A percentile compares a stretch with the other conserved stretches of the same genome.
Conservation (phyloP, 2,888 invertebrate species). For the Harpalus rubripes region DNA sequence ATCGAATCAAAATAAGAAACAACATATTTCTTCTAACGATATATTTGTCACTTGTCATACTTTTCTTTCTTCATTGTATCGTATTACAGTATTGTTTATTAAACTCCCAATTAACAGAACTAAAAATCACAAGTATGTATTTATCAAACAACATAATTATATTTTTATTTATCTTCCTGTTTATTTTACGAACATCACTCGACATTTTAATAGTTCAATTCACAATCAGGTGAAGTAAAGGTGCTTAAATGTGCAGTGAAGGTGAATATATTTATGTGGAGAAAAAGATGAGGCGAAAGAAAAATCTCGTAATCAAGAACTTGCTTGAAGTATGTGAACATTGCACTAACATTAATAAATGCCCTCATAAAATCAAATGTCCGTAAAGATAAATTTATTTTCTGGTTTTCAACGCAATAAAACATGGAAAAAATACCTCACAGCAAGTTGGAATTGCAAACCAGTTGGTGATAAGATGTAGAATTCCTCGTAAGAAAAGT, state of each 20-base stretch:
- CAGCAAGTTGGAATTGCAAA: not conserved
- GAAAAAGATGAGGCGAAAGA: not conserved
- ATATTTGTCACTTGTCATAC: conserved; percentile 19
- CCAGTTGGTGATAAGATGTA: not conserved
- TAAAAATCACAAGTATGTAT: not conserved
- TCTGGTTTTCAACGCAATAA: not conserved
- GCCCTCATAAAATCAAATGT: not conserved
- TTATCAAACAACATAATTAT: conserved; percentile 23
- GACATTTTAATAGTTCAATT: not conserved
- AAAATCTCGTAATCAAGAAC: conserved; percentile 3
- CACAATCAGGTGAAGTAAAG: not conserved
- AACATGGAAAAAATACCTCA: not conserved
- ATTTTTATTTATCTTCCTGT: conserved; percentile 21
- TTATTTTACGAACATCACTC: conserved; percentile 23
- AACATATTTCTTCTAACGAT: conserved; percentile 21
- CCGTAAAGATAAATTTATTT: not conserved
- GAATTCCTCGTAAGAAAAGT: too few species aligned
- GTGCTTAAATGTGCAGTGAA: not conserved
- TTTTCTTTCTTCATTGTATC: not conserved
- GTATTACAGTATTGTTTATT: conserved; percentile 1
- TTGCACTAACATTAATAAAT: not conserved
- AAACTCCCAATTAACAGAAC: conserved; percentile 9
- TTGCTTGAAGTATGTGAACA: conserved; percentile 1
- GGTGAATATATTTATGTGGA: not conserved
- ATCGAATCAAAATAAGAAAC: not conserved